Conservation (phyloP, 2,888 invertebrate species). For the Sesia apiformis region DNA sequence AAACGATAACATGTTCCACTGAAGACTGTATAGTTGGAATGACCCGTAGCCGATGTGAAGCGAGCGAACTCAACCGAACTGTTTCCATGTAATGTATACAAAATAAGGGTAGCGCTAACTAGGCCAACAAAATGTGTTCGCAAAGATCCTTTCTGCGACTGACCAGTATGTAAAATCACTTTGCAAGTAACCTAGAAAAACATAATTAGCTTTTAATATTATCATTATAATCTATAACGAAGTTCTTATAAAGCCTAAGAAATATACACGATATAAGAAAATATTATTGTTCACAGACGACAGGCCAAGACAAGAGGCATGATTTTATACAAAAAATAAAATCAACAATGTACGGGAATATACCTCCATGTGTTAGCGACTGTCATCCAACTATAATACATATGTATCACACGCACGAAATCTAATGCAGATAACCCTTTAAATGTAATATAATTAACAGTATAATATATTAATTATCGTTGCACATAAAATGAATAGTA, state of each 20-base stretch:
- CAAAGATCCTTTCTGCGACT: constrained; percentile 51
- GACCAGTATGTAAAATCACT: constrained; percentile 54
- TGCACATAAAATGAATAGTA: background rate
- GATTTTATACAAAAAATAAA: constrained; percentile 74
- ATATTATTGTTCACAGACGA: constrained; percentile 65
- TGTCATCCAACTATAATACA: constrained; percentile 65
- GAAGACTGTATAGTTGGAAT: background rate
- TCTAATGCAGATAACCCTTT: background rate
- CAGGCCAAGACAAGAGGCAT: constrained; percentile 72
- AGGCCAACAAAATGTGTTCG: constrained; percentile 13
- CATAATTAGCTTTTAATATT: constrained; percentile 58
- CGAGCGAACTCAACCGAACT: background rate
- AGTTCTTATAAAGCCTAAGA: constrained; percentile 43
- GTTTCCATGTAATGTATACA: background rate
- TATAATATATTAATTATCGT: background rate
- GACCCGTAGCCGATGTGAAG: background rate
- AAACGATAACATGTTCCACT: constrained; percentile 1
- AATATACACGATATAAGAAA: constrained; percentile 54
- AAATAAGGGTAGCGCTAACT: background rate
- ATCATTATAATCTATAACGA: constrained; percentile 31
- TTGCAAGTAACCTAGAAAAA: constrained; percentile 51
- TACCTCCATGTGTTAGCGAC: constrained; percentile 67
- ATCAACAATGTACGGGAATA: constrained; percentile 62
- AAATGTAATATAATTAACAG: background rate
- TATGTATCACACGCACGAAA: constrained; percentile 52